Evolutionary conservation across 2,113 vertebrate genomes (phyloP), one percentile per base, ranked within the genome.

Genomic region (Anarrhichthys ocellatus): DNA sequence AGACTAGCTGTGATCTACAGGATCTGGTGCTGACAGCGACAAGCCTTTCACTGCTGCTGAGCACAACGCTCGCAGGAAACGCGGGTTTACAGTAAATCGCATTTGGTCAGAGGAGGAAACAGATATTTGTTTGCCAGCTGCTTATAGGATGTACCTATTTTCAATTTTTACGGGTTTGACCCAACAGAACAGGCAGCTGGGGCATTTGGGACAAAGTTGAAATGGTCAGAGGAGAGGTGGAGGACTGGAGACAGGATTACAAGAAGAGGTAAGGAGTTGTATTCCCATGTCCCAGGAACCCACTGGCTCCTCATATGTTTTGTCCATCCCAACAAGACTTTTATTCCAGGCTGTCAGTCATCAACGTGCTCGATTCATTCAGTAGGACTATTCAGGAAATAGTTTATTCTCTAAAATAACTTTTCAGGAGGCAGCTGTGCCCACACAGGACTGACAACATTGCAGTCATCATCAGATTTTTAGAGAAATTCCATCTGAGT

Each of bases 231-330:
- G 72, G 46, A 48, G 59, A 52, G 64, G 61, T 54, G 10, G 64
- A 85, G 67, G 67, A 46, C 34, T 34, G 54, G 46, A 75, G 50
- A 82, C 50, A 54, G 76, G 70, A 70, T 71, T 73, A 79, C 48
- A 78, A 68, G 68, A 72, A 17, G 54, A 80, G 66, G 66, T 67
- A 74, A 66, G 61, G 68, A 71, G 54, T 48, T 54, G 58, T 68
- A 72, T 82, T 88, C 80, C 78, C 64, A 78, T 48, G 42, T 68
- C 48, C 66, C 67, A 78, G 40, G 85, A 75, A 68, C 62, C 29
- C 58, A 69, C 36, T 29, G 20, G 18, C 14, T 61, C 6, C 58
- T 79, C 87, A 89, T 89, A 83, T 90, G 87, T 86, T 90, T 87
- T 89, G 50, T 87, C 78, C 80, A 92, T 89, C 75, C 69, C 20